Conservation (phyloP, 2,888 invertebrate species). For the Cynaeus angustus region DNA sequence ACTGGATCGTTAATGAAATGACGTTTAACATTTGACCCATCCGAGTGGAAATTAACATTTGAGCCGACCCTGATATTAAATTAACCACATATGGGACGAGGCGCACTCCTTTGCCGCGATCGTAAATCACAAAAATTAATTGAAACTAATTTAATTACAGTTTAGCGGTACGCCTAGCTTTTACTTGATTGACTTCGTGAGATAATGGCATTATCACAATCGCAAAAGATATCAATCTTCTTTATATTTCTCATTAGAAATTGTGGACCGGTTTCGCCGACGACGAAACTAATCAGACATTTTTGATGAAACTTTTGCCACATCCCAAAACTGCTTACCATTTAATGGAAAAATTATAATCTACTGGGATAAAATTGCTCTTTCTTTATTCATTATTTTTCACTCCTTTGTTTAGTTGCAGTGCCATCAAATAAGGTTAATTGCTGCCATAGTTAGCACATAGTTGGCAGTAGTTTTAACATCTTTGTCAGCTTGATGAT, state of each 20-base stretch:
- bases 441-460: no score
- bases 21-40: constrained; percentile 50
- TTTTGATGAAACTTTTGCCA: no score
- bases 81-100: constrained; percentile 29
- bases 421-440: no score
- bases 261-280: neutral
- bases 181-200: constrained; percentile 27
- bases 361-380: no score
- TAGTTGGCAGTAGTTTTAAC: no score
- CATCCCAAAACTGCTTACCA: no score
- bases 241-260: neutral
- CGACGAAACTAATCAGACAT: neutral
- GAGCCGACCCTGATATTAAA: constrained; percentile 37
- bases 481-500: no score
- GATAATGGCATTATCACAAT: constrained; percentile 19
- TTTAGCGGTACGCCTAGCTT: constrained; percentile 26
- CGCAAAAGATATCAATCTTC: neutral
- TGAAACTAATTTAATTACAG: constrained; percentile 38
- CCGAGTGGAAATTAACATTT: constrained; percentile 43
- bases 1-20: constrained; percentile 50
- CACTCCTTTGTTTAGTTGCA: no score
- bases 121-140: constrained; percentile 44
- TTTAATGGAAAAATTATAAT: no score
- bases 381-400: no score
- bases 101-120: constrained; percentile 26